Evolutionary conservation across 2,888 invertebrate genomes (phyloP).

Genomic region (Apodemia zela): DNA sequence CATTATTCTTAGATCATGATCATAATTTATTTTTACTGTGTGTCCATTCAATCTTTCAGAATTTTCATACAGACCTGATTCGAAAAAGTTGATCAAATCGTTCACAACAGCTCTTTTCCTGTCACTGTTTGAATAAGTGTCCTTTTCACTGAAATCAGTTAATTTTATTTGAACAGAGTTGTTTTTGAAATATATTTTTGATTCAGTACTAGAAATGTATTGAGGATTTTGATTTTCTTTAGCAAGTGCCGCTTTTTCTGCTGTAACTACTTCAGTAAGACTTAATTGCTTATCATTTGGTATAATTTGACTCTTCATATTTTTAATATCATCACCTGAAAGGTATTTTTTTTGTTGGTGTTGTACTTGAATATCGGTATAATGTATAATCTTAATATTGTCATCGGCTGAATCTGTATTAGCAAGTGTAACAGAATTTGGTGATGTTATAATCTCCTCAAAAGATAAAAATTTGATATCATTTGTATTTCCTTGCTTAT

Average conservation of each 20-base stretch:
- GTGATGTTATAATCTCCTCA: constrained; percentile 24
- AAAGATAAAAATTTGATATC: constrained; percentile 30
- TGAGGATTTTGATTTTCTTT: constrained; percentile 35
- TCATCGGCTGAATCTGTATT: constrained; percentile 49
- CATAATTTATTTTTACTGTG: constrained; percentile 54
- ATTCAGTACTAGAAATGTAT: constrained; percentile 37
- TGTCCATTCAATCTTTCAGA: constrained; percentile 29
- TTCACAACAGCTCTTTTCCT: constrained; percentile 68
- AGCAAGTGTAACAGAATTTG: constrained; percentile 41
- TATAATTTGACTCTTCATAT: constrained; percentile 66
- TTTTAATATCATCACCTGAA: constrained; percentile 53
- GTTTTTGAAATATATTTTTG: constrained; percentile 35
- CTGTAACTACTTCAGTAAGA: constrained; percentile 25
- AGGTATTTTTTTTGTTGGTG: constrained; percentile 46
- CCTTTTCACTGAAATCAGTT: constrained; percentile 28
- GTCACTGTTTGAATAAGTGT: constrained; percentile 44
- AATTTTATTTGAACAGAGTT: constrained; percentile 31
- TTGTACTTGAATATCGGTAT: constrained; percentile 47
- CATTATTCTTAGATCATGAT: constrained; percentile 48
- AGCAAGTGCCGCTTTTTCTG: constrained; percentile 27
- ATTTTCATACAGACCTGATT: constrained; percentile 46
- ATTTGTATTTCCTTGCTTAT: constrained; percentile 40
- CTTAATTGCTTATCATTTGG: constrained; percentile 39
- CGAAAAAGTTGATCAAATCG: constrained; percentile 63
- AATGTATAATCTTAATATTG: constrained; percentile 49